These are phyloP conservation scores for Rhorus exstirpatorius DNA, from an alignment of 2,888 invertebrate genomes.

Conservation along the genomic window DNA sequence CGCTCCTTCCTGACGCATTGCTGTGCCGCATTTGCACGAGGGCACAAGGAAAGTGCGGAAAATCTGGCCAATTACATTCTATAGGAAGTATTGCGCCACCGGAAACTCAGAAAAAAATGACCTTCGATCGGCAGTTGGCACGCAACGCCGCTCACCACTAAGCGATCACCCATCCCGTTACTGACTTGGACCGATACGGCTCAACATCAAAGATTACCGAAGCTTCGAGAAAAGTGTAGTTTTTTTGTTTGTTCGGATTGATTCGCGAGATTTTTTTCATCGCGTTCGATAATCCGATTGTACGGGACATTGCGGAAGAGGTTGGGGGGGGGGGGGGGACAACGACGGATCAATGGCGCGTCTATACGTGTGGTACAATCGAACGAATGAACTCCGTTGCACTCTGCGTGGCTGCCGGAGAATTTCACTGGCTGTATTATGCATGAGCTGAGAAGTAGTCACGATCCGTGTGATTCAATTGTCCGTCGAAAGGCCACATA, in stretches of 20 bases:
- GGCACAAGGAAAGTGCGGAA: no score
- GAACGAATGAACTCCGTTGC: constrained; percentile 56
- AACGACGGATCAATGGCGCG: constrained; percentile 48
- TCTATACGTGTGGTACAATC: constrained; percentile 35
- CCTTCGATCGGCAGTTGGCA: no score
- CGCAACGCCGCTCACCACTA: no score
- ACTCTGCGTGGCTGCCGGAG: constrained; percentile 40
- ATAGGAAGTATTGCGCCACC: no score
- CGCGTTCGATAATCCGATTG: constrained; percentile 61
- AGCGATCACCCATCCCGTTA: no score
- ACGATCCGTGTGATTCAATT: constrained; percentile 66
- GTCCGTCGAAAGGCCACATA: constrained; percentile 52
- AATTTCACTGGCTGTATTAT: neutral
- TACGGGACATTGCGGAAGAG: constrained; percentile 50
- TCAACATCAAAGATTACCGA: no score
- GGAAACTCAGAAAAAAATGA: no score
- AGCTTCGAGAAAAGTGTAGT: no score
- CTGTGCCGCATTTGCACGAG: no score
- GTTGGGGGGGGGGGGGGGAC: constrained; percentile 50
- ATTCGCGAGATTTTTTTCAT: constrained; percentile 47
- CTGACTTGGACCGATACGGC: no score
- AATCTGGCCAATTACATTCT: no score
- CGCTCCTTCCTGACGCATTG: no score
- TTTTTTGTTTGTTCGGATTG: neutral
- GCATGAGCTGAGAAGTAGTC: constrained; percentile 48